These are phyloP conservation scores for Archaeoteleia sp. DNA, from an alignment of 2,888 invertebrate species.

Conservation along the genomic window DNA sequence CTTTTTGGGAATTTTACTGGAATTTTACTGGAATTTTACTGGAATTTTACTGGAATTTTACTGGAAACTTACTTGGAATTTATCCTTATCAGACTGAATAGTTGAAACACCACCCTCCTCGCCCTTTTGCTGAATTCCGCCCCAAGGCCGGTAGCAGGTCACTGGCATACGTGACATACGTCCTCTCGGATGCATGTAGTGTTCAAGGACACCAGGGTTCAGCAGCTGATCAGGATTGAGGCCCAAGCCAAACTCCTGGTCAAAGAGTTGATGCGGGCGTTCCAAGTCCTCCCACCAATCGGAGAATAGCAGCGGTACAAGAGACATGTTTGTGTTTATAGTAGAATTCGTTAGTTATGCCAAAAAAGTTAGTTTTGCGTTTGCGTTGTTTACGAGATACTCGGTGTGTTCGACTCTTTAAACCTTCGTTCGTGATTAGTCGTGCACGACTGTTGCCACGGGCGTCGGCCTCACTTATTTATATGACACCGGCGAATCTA, in stretches of 20 bases:
- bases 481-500: no score
- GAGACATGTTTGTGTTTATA: slow-evolving; percentile 84
- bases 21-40: no score
- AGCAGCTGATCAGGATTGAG: slow-evolving; percentile 83
- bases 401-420: no score
- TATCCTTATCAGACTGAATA: slow-evolving; percentile 83
- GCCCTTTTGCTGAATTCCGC: slow-evolving; percentile 77
- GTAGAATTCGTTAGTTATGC: slow-evolving; percentile 92
- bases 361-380: no score
- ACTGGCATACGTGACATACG: slow-evolving; percentile 58
- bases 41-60: no score
- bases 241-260: slow-evolving; percentile 88
- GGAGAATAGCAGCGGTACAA: no score
- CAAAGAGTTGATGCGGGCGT: slow-evolving; percentile 81
- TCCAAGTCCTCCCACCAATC: no score
- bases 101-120: slow-evolving; percentile 86
- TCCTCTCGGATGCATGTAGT: slow-evolving; percentile 30
- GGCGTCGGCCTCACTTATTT: no score
- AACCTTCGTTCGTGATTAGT: no score
- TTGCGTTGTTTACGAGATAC: no score
- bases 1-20: no score
- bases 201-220: slow-evolving; percentile 74
- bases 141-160: slow-evolving; percentile 85
- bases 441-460: no score
- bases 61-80: slow-evolving; percentile 81